These are phyloP conservation scores for Drosophila formosana DNA, from an alignment of 2,888 invertebrate species.

Conservation along the genomic window DNA sequence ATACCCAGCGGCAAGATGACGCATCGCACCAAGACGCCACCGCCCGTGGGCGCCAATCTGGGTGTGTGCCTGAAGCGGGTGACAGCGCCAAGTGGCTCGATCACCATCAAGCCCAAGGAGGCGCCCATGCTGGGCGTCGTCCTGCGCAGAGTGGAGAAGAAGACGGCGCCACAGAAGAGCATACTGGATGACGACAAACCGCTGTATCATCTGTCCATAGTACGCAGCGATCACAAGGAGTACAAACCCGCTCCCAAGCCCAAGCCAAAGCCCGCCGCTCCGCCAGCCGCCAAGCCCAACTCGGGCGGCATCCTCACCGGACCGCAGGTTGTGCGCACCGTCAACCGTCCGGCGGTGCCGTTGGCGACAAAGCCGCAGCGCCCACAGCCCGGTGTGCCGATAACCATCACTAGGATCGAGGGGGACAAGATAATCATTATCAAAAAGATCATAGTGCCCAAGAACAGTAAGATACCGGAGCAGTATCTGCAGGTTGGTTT, in stretches of 20 bases:
- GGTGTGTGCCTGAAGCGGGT: constrained; percentile 83
- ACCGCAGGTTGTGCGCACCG: constrained; percentile 69
- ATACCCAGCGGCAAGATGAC: constrained; percentile 75
- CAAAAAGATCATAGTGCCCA: constrained; percentile 84
- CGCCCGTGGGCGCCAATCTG: constrained; percentile 82
- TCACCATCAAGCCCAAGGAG: constrained; percentile 82
- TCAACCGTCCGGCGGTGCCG: constrained; percentile 47
- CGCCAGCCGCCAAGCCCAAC: constrained; percentile 73
- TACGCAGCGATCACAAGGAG: constrained; percentile 82
- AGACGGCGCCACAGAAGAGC: constrained; percentile 83
- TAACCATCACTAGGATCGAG: constrained; percentile 85
- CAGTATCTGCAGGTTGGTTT: constrained; percentile 84
- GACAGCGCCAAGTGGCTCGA: constrained; percentile 80
- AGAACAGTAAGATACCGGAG: constrained; percentile 85
- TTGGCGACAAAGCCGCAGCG: constrained; percentile 66
- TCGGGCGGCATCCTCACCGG: constrained; percentile 82
- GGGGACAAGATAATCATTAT: constrained; percentile 85
- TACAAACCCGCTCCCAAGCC: constrained; percentile 74
- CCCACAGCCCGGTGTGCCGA: constrained; percentile 82
- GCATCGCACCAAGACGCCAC: constrained; percentile 83
- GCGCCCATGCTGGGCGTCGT: constrained; percentile 84
- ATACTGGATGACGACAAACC: constrained; percentile 84
- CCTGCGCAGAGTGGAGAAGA: constrained; percentile 84
- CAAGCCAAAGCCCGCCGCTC: constrained; percentile 78
- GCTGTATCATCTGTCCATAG: constrained; percentile 84